A percentile compares a stretch with the other conserved stretches of the same genome.
phyloP scores from a whole-genome alignment of 2,888 invertebrate species.

The Drosophila setosimentum region DNA sequence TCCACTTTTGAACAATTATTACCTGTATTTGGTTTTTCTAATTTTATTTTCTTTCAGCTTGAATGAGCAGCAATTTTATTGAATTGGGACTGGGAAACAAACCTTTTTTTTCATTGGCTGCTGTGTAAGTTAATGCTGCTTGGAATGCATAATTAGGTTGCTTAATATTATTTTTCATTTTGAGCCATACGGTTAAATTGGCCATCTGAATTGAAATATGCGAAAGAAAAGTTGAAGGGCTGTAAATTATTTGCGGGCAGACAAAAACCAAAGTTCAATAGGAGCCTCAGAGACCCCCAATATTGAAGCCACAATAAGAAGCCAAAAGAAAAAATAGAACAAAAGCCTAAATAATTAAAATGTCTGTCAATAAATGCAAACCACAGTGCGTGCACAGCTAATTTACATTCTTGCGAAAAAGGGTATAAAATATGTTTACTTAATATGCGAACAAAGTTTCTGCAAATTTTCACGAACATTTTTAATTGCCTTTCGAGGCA shows the following conservation, averaged over 20 bases:
- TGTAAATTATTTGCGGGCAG: constrained; percentile 25
- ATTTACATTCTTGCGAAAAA: constrained; percentile 3
- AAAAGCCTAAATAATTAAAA: constrained; percentile 41
- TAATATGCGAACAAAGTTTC: constrained; percentile 2
- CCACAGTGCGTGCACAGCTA: constrained; percentile 4
- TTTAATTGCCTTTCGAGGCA: constrained; percentile 31
- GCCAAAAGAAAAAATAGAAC: constrained; percentile 1
- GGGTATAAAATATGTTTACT: constrained; percentile 11
- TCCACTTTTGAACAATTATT: constrained; percentile 43
- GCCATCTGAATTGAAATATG: constrained; percentile 2
- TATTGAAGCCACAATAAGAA: constrained; percentile 5
- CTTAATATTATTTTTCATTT: constrained; percentile 22
- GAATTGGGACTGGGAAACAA: constrained; percentile 15
- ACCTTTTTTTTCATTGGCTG: constrained; percentile 38
- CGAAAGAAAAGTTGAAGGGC: not conserved
- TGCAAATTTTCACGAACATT: constrained; percentile 9
- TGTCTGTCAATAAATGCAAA: constrained; percentile 39
- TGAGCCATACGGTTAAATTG: constrained; percentile 3
- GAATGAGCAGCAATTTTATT: constrained; percentile 43
- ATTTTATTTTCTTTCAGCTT: constrained; percentile 55
- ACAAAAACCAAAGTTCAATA: constrained; percentile 56
- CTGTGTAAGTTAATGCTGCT: constrained; percentile 34
- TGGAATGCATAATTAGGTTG: constrained; percentile 67
- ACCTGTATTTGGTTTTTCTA: constrained; percentile 37
- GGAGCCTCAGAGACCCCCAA: constrained; percentile 9